Conservation (phyloP, 2,113 vertebrate genomes). For the Copsychus sechellarum region DNA sequence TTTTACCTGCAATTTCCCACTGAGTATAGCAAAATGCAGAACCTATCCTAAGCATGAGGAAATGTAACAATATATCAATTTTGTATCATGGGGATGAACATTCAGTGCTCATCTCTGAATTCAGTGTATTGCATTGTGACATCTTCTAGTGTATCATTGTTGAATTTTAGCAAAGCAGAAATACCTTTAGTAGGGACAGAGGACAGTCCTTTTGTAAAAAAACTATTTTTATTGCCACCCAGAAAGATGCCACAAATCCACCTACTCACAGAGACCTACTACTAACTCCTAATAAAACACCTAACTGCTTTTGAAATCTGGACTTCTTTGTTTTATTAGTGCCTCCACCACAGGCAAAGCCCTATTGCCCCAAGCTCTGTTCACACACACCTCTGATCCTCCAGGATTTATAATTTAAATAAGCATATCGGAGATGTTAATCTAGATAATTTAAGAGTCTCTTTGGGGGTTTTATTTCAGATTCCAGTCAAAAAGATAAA, state of each 20-base stretch:
- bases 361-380: neutral
- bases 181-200: neutral
- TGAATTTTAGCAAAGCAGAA: neutral
- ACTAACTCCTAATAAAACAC: neutral
- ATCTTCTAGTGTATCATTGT: neutral
- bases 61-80: neutral
- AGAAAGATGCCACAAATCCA: neutral
- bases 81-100: neutral
- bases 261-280: neutral
- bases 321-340: conserved; percentile 9
- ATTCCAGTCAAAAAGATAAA: neutral
- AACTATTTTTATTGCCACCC: neutral
- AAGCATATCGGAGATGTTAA: neutral
- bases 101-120: neutral
- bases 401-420: conserved; percentile 23
- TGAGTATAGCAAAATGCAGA: neutral
- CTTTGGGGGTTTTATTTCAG: neutral
- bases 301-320: neutral
- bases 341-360: neutral
- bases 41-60: neutral
- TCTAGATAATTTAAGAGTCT: neutral
- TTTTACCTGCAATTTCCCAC: neutral
- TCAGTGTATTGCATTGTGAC: neutral
- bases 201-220: neutral
- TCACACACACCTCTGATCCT: neutral